These are phyloP conservation scores for Temnothorax unifasciatus DNA, from an alignment of 2,888 invertebrate species.

Conservation along the genomic window DNA sequence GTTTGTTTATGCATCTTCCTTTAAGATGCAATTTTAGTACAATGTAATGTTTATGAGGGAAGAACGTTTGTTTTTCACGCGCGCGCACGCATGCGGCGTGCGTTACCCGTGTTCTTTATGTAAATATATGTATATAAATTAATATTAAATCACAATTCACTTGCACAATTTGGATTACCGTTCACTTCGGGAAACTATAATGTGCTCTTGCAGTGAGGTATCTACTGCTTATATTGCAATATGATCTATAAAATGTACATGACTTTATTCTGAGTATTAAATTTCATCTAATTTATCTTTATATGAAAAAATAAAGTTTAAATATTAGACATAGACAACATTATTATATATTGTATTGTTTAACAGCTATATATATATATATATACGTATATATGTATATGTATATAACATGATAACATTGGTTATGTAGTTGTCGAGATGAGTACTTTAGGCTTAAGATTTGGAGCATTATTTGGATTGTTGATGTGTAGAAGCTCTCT, in stretches of 20 bases:
- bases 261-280: constrained; percentile 31
- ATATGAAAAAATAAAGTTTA: constrained; percentile 61
- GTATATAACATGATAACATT: constrained; percentile 38
- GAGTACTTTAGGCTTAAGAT: constrained; percentile 46
- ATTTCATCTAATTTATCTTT: constrained; percentile 33
- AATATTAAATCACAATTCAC: constrained; percentile 21
- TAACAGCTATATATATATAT: constrained; percentile 35
- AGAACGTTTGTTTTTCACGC: constrained; percentile 22
- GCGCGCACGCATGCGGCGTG: too few species aligned
- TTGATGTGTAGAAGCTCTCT: constrained; percentile 6
- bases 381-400: background rate
- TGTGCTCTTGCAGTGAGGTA: background rate
- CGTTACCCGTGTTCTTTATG: constrained; percentile 30
- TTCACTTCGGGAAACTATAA: constrained; percentile 27
- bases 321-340: constrained; percentile 46
- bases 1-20: background rate
- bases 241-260: constrained; percentile 46
- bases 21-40: constrained; percentile 14
- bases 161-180: constrained; percentile 25
- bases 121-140: constrained; percentile 43
- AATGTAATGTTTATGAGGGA: constrained; percentile 33
- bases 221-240: constrained; percentile 18
- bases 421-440: constrained; percentile 12
- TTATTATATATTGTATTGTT: constrained; percentile 50
- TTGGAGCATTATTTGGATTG: constrained; percentile 14